Base-by-base conservation (phyloP, 2,797 vertebrate genomes). In the Pelodytes ibericus region DNA sequence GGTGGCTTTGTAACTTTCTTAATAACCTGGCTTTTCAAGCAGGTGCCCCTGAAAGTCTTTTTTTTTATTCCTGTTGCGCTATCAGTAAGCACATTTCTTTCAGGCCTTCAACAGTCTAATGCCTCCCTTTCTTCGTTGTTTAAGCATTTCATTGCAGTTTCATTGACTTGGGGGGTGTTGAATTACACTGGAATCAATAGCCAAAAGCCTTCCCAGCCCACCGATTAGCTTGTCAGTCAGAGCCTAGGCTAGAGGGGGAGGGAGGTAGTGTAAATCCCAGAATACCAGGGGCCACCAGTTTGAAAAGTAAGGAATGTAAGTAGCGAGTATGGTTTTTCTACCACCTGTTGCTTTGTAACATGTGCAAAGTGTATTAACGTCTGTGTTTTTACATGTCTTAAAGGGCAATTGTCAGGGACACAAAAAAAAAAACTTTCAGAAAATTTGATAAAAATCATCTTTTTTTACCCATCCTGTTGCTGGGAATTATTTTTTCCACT, bases 161-260 rank as follows among this genome's bases (percentile, higher is more conserved):
- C 95, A 95, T 95, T 94, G 95, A 96, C 89, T n/a, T 91, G 94
- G 93, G 92, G 92, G 94, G 95, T 96, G 95, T 97, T 95, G 93
- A 94, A 93, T 98, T 96, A 95, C 94, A 90, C 92, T 90, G 92
- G 94, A 96, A 95, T 97, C 96, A 95, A 96, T 95, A 95, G 95
- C 94, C 90, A 89, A 90, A 94, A 44, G 84, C 89, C 94, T 95
- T 96, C 94, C 94, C 92, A 92, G 94, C 92, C 90, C 91, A 90
- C 91, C 93, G 92, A 98, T 98, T 98, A 97, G 95, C 95, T 97
- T 97, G 96, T 98, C 95, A 98, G 93, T 98, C 96, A 96, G 93
- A 92, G 93, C 91, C 89, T 90, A 91, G 94, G 92, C 90, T 94
- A 92, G 93, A 93, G 94, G 93, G 93, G 94, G 93, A 93, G 94